Percentiles rank a stretch among this genome's conserved stretches.
phyloP scores from a whole-genome alignment of 2,113 vertebrate species.

The Ginglymostoma cirratum region DNA sequence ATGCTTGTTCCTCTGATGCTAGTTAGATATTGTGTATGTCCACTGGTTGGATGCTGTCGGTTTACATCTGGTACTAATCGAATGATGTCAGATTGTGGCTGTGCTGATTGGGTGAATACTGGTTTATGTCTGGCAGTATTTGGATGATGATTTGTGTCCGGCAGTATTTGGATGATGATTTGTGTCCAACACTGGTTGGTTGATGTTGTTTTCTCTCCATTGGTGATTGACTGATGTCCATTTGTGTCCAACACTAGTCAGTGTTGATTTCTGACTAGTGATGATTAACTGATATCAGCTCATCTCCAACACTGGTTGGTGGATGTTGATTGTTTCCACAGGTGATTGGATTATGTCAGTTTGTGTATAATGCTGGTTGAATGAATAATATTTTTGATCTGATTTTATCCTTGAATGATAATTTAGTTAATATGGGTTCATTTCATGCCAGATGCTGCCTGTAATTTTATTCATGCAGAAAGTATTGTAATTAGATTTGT shows the following conservation, averaged over 20 bases:
- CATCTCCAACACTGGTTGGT: no score
- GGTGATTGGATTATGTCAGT: background rate
- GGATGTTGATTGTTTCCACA: background rate
- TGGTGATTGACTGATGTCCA: background rate
- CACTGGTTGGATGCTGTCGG: background rate
- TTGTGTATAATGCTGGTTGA: background rate
- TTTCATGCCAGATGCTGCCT: conserved; percentile 20
- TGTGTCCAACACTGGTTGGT: background rate
- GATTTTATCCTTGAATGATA: background rate
- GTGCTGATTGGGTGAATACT: background rate
- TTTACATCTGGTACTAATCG: background rate
- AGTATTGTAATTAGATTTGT: conserved; percentile 22
- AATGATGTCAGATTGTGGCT: background rate
- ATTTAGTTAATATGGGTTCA: conserved; percentile 14
- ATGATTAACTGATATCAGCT: background rate
- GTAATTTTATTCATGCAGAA: conserved; percentile 9
- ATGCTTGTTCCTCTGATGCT: background rate
- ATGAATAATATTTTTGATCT: background rate
- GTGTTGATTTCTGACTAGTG: background rate
- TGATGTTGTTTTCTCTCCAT: background rate
- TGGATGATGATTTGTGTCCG: background rate
- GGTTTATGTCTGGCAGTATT: background rate
- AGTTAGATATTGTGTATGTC: background rate
- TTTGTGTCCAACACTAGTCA: background rate
- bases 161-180: background rate